A percentile compares a stretch with the other conserved stretches of the same genome.
Conservation (phyloP, 37 sponge, comb jelly and placozoan species). For the Theonella swinhoei region DNA sequence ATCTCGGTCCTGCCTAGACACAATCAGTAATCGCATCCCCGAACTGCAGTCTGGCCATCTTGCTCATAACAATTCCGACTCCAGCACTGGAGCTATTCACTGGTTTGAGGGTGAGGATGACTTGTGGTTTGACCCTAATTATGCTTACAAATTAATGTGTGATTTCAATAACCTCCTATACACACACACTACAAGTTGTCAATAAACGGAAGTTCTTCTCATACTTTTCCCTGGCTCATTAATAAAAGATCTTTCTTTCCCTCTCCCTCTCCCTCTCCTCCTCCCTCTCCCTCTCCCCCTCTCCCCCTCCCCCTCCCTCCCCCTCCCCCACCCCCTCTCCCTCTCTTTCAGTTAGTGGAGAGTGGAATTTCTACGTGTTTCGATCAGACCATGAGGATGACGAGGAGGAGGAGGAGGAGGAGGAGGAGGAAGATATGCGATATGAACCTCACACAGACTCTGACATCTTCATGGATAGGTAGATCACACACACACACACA, state of each 20-base stretch:
- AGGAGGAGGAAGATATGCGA: neutral
- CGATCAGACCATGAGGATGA: neutral
- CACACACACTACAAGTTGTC: neutral
- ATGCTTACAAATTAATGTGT: no score
- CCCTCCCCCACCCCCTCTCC: neutral
- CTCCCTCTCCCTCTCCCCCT: neutral
- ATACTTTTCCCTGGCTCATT: neutral
- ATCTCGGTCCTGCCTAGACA: neutral
- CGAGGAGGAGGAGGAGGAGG: neutral
- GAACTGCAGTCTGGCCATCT: conserved; percentile 67
- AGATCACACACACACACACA: no score
- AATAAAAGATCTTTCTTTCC: neutral
- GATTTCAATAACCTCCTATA: neutral
- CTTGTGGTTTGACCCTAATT: no score
- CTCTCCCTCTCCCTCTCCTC: neutral
- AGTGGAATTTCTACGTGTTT: conserved; percentile 49
- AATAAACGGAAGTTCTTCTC: neutral
- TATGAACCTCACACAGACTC: neutral
- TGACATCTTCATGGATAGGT: neutral
- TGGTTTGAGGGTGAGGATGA: conserved; percentile 67
- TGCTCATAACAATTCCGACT: conserved; percentile 55
- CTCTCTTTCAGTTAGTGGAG: conserved; percentile 21
- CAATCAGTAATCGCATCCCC: neutral
- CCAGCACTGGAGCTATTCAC: conserved; percentile 68
- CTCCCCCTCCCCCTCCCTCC: neutral